A percentile compares a stretch with the other conserved stretches of the same genome.
These are phyloP conservation scores for Pelvicachromis taeniatus DNA, from an alignment of 2,113 vertebrate genomes.

Conservation along the genomic window DNA sequence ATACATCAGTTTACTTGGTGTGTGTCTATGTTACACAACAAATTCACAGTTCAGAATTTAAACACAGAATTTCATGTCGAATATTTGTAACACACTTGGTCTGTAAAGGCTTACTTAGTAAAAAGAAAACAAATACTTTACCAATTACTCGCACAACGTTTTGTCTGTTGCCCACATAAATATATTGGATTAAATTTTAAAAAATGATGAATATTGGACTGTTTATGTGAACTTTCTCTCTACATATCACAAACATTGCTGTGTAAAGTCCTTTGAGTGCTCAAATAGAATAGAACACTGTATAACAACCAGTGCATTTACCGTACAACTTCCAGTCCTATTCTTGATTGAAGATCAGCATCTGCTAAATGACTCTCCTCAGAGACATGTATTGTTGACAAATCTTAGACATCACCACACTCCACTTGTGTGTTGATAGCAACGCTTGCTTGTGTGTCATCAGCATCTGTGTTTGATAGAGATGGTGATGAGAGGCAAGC, in stretches of 20 bases:
- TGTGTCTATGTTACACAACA: neutral
- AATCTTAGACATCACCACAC: neutral
- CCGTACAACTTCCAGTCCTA: neutral
- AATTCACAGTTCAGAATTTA: neutral
- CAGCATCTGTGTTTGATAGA: constrained; percentile 13
- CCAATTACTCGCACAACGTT: neutral
- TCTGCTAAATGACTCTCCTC: neutral
- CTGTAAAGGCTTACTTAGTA: neutral
- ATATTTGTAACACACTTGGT: neutral
- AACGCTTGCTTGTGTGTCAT: neutral
- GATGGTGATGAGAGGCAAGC: neutral
- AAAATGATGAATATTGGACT: neutral
- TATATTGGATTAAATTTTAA: neutral
- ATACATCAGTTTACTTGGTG: neutral
- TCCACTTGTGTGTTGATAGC: neutral
- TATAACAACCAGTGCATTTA: neutral
- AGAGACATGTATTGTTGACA: neutral
- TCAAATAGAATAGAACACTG: neutral
- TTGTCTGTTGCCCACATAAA: neutral
- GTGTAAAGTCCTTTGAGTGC: neutral
- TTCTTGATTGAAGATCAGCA: neutral
- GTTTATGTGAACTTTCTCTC: neutral
- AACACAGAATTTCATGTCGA: neutral
- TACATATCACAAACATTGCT: neutral
- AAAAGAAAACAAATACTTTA: neutral